Evolutionary conservation across 2,888 invertebrate genomes (phyloP).

Genomic region (Idaea straminata): DNA sequence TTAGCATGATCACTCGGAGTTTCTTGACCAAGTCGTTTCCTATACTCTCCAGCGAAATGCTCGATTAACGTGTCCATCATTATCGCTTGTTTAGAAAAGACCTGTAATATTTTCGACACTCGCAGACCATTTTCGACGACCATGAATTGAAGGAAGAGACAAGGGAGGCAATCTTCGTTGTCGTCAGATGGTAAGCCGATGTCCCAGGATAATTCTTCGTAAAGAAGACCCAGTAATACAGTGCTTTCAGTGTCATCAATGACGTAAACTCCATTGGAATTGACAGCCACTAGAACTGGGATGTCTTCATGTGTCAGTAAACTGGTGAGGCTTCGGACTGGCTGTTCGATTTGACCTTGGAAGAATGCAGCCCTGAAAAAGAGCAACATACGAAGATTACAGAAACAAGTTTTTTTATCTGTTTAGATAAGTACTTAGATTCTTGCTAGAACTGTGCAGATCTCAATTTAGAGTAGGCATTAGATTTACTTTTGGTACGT

Average conservation of each 20-base stretch:
- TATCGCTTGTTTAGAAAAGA: slow-evolving; percentile 86
- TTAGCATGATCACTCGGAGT: slow-evolving; percentile 73
- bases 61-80: slow-evolving; percentile 94
- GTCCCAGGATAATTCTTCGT: slow-evolving; percentile 96
- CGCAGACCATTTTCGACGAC: slow-evolving; percentile 87
- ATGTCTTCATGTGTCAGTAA: slow-evolving; percentile 92
- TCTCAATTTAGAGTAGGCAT: too few species aligned
- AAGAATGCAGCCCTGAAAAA: slow-evolving; percentile 92
- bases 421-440: too few species aligned
- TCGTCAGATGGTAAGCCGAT: slow-evolving; percentile 92
- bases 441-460: too few species aligned
- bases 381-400: not conserved
- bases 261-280: slow-evolving; percentile 90
- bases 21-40: slow-evolving; percentile 80
- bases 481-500: too few species aligned
- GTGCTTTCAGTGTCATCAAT: slow-evolving; percentile 91
- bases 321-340: slow-evolving; percentile 90
- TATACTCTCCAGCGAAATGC: slow-evolving; percentile 89
- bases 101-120: slow-evolving; percentile 90
- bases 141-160: slow-evolving; percentile 94
- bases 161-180: slow-evolving; percentile 93
- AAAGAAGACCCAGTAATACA: slow-evolving; percentile 89
- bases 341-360: slow-evolving; percentile 96
- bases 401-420: too few species aligned
- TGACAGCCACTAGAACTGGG: slow-evolving; percentile 93